Evolutionary conservation across 2,888 invertebrate genomes (phyloP).

Genomic region (Erebia epiphron): DNA sequence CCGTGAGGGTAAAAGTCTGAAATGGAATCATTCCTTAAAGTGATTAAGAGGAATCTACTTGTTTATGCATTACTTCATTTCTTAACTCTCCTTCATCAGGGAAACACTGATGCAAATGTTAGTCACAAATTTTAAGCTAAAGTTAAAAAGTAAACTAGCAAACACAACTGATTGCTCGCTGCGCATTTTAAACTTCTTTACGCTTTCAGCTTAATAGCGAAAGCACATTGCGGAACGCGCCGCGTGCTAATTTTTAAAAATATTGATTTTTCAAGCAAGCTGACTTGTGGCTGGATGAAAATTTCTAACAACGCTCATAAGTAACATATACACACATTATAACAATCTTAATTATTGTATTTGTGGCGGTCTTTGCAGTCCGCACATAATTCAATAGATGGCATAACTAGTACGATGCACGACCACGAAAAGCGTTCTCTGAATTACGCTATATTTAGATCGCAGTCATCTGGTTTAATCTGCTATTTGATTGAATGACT

Average conservation of each 20-base stretch:
- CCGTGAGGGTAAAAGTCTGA: too few species aligned
- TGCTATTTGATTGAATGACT: too few species aligned
- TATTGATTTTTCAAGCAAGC: not conserved
- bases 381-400: too few species aligned
- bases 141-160: slow-evolving; percentile 3
- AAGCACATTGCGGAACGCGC: not conserved
- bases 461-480: too few species aligned
- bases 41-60: not conserved
- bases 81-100: not conserved
- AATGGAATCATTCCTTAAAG: not conserved
- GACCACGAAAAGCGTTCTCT: too few species aligned
- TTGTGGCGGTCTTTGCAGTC: too few species aligned
- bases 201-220: not conserved
- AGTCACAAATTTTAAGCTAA: not conserved
- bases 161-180: slow-evolving; percentile 3
- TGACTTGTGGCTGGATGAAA: too few species aligned
- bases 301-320: too few species aligned
- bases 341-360: too few species aligned
- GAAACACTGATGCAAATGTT: not conserved
- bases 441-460: too few species aligned
- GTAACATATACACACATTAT: too few species aligned
- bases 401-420: too few species aligned
- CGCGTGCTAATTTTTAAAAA: not conserved
- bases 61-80: not conserved
- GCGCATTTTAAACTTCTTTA: not conserved